Evolutionary conservation across 2,888 invertebrate species (phyloP), one percentile per base, ranked within the genome.

Genomic region (Drosophila limbata): DNA sequence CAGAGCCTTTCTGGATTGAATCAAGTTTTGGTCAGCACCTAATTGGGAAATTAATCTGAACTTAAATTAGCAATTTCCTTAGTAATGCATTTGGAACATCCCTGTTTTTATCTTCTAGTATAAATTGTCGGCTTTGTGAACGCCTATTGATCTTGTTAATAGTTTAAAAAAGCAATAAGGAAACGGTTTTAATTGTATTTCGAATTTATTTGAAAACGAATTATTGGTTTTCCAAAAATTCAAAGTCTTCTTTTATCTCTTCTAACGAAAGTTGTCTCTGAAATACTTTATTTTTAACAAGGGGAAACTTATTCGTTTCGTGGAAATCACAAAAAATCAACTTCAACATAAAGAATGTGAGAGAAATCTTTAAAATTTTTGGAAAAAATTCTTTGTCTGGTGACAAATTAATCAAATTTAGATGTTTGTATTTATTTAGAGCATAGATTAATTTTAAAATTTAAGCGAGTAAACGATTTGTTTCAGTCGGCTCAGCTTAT

Each of bases 391-490:
- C 40, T 19, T 53, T 55, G 21, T 33, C 44, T 35, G 35, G 39
- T 56, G 35, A 35, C 15, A 47, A 28, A 45, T 57, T 57, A 57
- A 57, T 57, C 45, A 57, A 57, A 47, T 37, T 47, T 57, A 37
- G 45, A 13, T 45, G 56, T 28, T 28, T 44, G 25, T 11, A 35
- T 56, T 45, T 44, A 37, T 37, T 37, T 44, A 13, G 44, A 56
- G 44, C 55, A 56, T 55, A 44, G 35, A 55, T 44, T 15, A 44
- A 44, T 42, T 55, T 44, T 40, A 21, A 37, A 51, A 37, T 31
- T 11, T 19, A 40, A 31, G 31, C 17, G 42, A 31, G 11, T n/a
- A 13, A 42, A 55, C 40, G 52, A 40, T 53, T 53, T 53, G 52
- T 53, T 44, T n/a, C 10, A 53, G 40, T 19, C 40, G 28, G 1